Conservation (phyloP, 2,113 vertebrate genomes). For the Sakesphorus luctuosus region DNA sequence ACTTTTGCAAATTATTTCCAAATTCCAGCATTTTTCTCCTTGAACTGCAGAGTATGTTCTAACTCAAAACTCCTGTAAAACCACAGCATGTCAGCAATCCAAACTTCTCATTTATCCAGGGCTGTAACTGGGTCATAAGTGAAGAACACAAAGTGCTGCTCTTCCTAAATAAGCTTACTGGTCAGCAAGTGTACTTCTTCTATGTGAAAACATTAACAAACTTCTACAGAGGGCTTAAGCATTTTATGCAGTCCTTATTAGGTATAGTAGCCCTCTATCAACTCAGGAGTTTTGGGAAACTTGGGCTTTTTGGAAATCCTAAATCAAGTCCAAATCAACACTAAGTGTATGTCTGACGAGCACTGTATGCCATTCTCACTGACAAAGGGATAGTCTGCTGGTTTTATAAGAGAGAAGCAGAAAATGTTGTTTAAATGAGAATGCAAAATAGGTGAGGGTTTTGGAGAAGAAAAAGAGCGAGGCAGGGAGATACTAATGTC, state of each 20-base stretch:
- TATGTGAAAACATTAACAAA: background rate
- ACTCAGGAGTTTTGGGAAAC: background rate
- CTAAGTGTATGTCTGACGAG: accelerated
- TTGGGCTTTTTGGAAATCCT: background rate
- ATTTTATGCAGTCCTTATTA: background rate
- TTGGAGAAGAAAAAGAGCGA: no score
- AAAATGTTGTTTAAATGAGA: background rate
- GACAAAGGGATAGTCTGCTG: background rate
- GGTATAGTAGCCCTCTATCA: background rate
- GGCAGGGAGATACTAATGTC: background rate
- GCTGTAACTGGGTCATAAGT: background rate
- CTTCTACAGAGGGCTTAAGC: background rate
- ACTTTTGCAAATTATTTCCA: background rate
- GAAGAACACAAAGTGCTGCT: background rate
- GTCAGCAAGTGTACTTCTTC: background rate
- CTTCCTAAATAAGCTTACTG: background rate
- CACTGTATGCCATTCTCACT: background rate
- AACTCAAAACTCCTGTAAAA: conserved; percentile 3
- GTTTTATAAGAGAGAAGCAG: background rate
- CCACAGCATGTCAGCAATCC: background rate
- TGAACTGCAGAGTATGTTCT: background rate
- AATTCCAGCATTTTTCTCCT: background rate
- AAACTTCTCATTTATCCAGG: background rate
- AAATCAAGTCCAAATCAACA: background rate
- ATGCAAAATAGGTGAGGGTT: background rate